phyloP scores from a whole-genome alignment of 1,140 invertebrate species.

The Parapsyche elsis region DNA sequence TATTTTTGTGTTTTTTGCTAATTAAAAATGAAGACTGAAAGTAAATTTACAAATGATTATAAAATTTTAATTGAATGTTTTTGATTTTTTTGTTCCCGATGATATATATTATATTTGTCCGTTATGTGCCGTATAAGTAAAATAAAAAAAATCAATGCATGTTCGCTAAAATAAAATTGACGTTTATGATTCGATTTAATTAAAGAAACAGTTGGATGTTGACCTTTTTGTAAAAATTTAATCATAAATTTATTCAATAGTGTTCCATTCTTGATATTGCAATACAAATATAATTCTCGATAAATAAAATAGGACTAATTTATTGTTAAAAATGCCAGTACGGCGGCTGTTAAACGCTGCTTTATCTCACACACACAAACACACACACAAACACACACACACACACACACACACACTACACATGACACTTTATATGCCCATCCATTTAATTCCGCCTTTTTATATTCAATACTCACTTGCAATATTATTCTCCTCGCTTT shows the following conservation, averaged over 20 bases:
- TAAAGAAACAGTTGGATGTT: slow-evolving; percentile 50
- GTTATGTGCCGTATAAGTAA: slow-evolving; percentile 54
- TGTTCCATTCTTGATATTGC: slow-evolving; percentile 55
- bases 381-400: no score
- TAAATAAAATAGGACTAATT: slow-evolving; percentile 38
- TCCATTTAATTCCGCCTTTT: not conserved
- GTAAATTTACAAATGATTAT: slow-evolving; percentile 56
- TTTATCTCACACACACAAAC: slow-evolving; percentile 31
- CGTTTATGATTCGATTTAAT: slow-evolving; percentile 53
- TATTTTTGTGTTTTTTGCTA: slow-evolving; percentile 56
- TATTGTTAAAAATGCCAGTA: slow-evolving; percentile 43
- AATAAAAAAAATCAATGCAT: slow-evolving; percentile 51
- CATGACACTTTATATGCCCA: slow-evolving; percentile 35
- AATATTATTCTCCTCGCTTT: not conserved
- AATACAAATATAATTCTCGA: slow-evolving; percentile 46
- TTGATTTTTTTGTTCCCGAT: slow-evolving; percentile 44
- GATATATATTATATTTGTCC: slow-evolving; percentile 22
- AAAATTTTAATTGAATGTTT: slow-evolving; percentile 54
- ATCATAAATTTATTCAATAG: slow-evolving; percentile 55
- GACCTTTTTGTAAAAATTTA: slow-evolving; percentile 53
- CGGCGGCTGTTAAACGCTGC: not conserved
- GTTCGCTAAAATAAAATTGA: slow-evolving; percentile 54
- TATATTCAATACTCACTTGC: not conserved
- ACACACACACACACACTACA: no score
- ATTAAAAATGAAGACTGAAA: slow-evolving; percentile 57